These are phyloP conservation scores for Eumerus sabulonum DNA, from an alignment of 2,888 invertebrate species.

Conservation along the genomic window DNA sequence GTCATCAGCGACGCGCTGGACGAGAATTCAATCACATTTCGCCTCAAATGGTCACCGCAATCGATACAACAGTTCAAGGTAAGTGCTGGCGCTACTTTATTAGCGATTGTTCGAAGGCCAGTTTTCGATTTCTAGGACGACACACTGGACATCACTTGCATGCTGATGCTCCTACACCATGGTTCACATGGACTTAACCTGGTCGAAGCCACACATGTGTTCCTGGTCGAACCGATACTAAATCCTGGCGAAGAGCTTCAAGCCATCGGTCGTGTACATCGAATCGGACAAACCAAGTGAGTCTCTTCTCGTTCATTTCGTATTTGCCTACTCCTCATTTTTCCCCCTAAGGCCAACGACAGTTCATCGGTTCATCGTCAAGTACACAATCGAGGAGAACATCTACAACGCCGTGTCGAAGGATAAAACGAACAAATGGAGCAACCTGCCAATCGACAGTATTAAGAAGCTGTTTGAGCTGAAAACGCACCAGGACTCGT, in stretches of 20 bases:
- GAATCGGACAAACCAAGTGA: slow-evolving; percentile 88
- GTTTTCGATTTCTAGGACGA: slow-evolving; percentile 78
- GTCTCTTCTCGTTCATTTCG: slow-evolving; percentile 26
- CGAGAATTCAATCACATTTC: slow-evolving; percentile 73
- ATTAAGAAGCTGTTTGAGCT: slow-evolving; percentile 50
- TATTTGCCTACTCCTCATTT: slow-evolving; percentile 23
- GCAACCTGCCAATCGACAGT: slow-evolving; percentile 72
- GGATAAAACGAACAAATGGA: slow-evolving; percentile 71
- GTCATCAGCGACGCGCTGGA: slow-evolving; percentile 73
- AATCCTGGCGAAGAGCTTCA: slow-evolving; percentile 87
- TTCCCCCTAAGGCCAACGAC: slow-evolving; percentile 82
- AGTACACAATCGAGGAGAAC: slow-evolving; percentile 85
- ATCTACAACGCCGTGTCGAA: slow-evolving; percentile 80
- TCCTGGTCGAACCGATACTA: slow-evolving; percentile 87
- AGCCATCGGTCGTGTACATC: slow-evolving; percentile 88
- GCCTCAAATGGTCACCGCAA: slow-evolving; percentile 74
- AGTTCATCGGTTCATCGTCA: slow-evolving; percentile 86
- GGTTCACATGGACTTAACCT: slow-evolving; percentile 90
- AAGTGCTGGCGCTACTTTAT: background rate
- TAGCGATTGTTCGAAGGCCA: background rate
- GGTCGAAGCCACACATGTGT: slow-evolving; percentile 88
- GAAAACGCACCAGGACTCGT: slow-evolving; percentile 2
- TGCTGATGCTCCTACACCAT: slow-evolving; percentile 84
- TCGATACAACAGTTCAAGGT: slow-evolving; percentile 81
- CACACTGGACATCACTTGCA: slow-evolving; percentile 79